phyloP scores from a whole-genome alignment of 2,888 invertebrate species.

The Bunonema sp. region DNA sequence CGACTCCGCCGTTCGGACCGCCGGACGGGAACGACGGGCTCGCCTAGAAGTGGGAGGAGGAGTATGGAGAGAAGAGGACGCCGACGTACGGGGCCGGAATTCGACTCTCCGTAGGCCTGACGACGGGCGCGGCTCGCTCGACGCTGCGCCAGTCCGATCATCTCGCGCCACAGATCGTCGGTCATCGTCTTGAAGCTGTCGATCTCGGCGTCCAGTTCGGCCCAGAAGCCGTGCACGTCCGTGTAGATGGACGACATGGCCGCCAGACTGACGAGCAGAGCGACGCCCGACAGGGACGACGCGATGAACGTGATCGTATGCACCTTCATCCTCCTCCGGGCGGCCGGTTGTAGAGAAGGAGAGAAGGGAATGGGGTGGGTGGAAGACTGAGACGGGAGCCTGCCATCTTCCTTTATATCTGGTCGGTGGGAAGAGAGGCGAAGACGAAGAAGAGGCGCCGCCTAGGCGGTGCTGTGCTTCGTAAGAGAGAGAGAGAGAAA shows the following conservation, averaged over 20 bases:
- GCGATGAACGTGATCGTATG: slow-evolving; percentile 37
- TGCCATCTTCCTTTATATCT: slow-evolving; percentile 7
- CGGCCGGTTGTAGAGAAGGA: slow-evolving; percentile 6
- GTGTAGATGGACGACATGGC: slow-evolving; percentile 33
- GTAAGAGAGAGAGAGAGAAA: slow-evolving; percentile 1
- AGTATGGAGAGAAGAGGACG: too few relatives aligned
- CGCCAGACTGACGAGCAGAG: slow-evolving; percentile 30
- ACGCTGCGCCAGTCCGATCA: slow-evolving; percentile 22
- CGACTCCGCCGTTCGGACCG: too few relatives aligned
- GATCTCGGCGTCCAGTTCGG: slow-evolving; percentile 36
- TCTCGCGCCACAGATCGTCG: slow-evolving; percentile 39
- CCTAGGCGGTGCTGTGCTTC: not conserved
- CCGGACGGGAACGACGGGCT: too few relatives aligned
- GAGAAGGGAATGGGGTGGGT: slow-evolving; percentile 8
- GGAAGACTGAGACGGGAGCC: too few relatives aligned
- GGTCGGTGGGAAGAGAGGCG: slow-evolving; percentile 5
- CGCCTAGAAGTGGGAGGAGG: too few relatives aligned
- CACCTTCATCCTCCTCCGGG: slow-evolving; percentile 26
- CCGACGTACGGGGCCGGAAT: too few relatives aligned
- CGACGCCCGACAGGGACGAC: slow-evolving; percentile 30
- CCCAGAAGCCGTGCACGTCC: slow-evolving; percentile 33
- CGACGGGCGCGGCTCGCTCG: slow-evolving; percentile 13
- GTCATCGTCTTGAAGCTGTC: slow-evolving; percentile 28
- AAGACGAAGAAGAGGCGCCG: slow-evolving; percentile 4
- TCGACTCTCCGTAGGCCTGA: slow-evolving; percentile 8